These are phyloP conservation scores for Mesembrinibis cayennensis DNA, from an alignment of 2,113 vertebrate species.

Conservation along the genomic window DNA sequence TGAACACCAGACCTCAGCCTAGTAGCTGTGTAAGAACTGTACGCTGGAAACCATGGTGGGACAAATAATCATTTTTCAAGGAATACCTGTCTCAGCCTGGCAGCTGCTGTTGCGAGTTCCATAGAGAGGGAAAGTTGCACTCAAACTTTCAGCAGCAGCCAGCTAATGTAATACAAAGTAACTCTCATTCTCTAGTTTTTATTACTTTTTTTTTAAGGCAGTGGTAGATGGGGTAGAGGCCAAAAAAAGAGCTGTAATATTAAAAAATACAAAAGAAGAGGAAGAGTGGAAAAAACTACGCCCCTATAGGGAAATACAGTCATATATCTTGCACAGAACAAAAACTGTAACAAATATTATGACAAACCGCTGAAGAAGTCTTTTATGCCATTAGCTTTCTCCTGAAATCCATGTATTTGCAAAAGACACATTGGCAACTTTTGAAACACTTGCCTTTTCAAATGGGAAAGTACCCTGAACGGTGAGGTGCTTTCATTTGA, in stretches of 20 bases:
- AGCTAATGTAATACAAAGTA: not conserved
- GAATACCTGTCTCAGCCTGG: not conserved
- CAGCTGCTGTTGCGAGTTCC: not conserved
- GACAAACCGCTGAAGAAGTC: not conserved
- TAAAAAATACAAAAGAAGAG: not conserved
- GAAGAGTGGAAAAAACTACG: not conserved
- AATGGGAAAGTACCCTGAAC: not conserved
- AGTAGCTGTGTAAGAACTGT: not conserved
- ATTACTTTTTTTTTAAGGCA: not conserved
- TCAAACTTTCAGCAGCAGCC: not conserved
- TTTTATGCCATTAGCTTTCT: not conserved
- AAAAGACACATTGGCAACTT: not conserved
- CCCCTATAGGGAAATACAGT: not conserved
- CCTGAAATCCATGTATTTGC: not conserved
- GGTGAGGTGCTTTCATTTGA: not conserved
- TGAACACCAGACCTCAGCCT: no score
- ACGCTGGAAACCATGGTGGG: not conserved
- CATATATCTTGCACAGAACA: not conserved
- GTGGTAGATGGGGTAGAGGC: not conserved
- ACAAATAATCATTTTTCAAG: not conserved
- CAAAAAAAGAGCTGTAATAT: not conserved
- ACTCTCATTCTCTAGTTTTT: not conserved
- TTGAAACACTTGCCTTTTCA: not conserved
- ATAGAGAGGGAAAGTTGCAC: not conserved
- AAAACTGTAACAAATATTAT: not conserved